Evolutionary conservation across 2,888 invertebrate genomes (phyloP).

Genomic region (Oligia fasciuncula): DNA sequence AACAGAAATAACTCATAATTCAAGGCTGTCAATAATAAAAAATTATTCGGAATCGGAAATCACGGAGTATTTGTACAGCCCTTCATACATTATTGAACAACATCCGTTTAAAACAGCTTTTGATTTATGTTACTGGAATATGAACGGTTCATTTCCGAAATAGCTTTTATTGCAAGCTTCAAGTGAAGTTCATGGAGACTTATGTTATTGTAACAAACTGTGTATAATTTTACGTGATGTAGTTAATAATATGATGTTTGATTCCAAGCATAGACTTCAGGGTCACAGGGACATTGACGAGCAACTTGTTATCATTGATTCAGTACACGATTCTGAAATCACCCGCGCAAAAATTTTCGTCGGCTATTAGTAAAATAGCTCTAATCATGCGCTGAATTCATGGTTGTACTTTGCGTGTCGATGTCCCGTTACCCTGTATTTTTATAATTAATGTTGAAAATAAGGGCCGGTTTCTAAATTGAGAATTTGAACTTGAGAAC

Average conservation of each 20-base stretch:
- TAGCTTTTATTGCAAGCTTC: slow-evolving; percentile 35
- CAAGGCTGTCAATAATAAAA: slow-evolving; percentile 54
- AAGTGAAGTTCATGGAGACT: slow-evolving; percentile 25
- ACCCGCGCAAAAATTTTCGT: too few species aligned
- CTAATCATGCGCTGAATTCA: too few species aligned
- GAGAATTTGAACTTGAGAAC: too few species aligned
- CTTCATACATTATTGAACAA: slow-evolving; percentile 61
- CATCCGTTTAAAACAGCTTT: slow-evolving; percentile 56
- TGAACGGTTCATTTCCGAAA: slow-evolving; percentile 43
- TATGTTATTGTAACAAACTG: not conserved
- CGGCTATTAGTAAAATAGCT: too few species aligned
- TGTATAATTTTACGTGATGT: too few species aligned
- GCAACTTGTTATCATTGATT: too few species aligned
- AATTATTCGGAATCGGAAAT: slow-evolving; percentile 52
- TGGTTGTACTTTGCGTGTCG: too few species aligned
- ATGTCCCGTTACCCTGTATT: too few species aligned
- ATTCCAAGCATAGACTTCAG: not conserved
- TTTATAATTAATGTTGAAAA: too few species aligned
- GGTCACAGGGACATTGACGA: too few species aligned
- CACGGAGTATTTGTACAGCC: slow-evolving; percentile 40
- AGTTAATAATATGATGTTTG: not conserved
- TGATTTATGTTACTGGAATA: slow-evolving; percentile 49
- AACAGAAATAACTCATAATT: slow-evolving; percentile 25
- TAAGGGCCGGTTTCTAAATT: too few species aligned
- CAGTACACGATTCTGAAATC: too few species aligned